Percentiles rank a stretch among this genome's conserved stretches.
These are phyloP conservation scores for Heliconius nattereri DNA, from an alignment of 1,140 invertebrate species.

Conservation along the genomic window DNA sequence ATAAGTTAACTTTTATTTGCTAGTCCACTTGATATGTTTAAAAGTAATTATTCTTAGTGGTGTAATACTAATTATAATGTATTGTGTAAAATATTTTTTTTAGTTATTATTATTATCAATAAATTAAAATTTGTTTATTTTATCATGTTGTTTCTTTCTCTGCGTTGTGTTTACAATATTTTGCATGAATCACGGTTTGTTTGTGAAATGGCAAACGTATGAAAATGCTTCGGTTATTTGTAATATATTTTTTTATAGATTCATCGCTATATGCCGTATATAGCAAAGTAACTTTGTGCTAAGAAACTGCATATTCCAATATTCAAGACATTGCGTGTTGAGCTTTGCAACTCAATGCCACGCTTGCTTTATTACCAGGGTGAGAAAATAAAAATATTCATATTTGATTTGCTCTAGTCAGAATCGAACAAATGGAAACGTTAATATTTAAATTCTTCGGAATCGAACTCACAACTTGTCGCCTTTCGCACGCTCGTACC, in stretches of 20 bases:
- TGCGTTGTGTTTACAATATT: constrained; percentile 8
- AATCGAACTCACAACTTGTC: not conserved
- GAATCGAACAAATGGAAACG: not conserved
- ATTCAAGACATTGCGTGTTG: not conserved
- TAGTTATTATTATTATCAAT: constrained; percentile 79
- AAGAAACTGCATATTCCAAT: too few relatives aligned
- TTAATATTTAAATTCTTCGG: not conserved
- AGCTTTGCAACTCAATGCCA: not conserved
- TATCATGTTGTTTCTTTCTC: constrained; percentile 41
- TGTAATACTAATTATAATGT: constrained; percentile 80
- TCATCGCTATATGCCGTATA: too few relatives aligned
- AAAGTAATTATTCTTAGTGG: constrained; percentile 77
- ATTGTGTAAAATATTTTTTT: constrained; percentile 80
- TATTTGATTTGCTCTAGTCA: too few relatives aligned
- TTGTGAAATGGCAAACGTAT: not conserved
- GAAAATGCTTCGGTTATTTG: not conserved
- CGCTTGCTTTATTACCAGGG: not conserved
- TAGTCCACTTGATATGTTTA: constrained; percentile 79
- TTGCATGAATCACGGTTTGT: not conserved
- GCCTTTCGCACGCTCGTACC: not conserved
- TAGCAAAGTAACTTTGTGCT: too few relatives aligned
- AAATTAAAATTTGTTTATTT: constrained; percentile 81
- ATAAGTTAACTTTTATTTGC: constrained; percentile 78
- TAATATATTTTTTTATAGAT: not conserved
- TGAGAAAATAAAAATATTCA: not conserved